Evolutionary conservation across 1,140 invertebrate genomes (phyloP), one percentile per base, ranked within the genome.

Genomic region (Megathymus violae): DNA sequence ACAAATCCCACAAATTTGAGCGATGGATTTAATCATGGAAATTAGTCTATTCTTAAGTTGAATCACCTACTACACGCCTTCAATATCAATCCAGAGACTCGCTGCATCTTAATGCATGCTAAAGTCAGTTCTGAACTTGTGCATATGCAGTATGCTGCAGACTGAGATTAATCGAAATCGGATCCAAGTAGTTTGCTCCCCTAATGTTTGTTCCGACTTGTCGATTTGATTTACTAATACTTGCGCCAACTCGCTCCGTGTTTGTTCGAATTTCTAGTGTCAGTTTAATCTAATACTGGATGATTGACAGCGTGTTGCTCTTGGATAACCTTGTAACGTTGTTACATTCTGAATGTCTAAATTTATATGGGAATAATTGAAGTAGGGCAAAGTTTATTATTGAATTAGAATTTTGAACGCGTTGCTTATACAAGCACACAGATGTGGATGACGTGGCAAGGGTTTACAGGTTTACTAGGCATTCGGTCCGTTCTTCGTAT

Each of bases 81-180:
- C 52, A 58, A 58, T 44, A 56, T 56, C 52, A 56, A 56, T 56
- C 52, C 40, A 40, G 25, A 40, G 6, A 40, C 40, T 15, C 52
- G 13, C 36, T 44, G 52, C 52, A 56, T 56, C 52, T 48, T 74
- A 74, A 74, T 71, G 65, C 65, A 74, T 68, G 63, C 62, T 66
- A 56, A 66, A 71, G 70, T 66, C 65, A 63, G 71, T 71, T 68
- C 36, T 31, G 17, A 68, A 65, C 47, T 71, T n/a, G n/a, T 65
- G 67, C 66, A 72, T 48, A 56, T 64, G 46, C 36, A 64, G 50
- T 36, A 61, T 41, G 66, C 48, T 25, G 67, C 62, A 69, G 56
- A 61, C 64, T 65, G 66, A 78, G 73, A 78, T 78, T 78, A 78
- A 78, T 78, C 67, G 70, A 62, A 74, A 76, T 69, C 66, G 58